phyloP scores from a whole-genome alignment of 64 coral and sea anemone species.

The Stichodactyla helianthus region DNA sequence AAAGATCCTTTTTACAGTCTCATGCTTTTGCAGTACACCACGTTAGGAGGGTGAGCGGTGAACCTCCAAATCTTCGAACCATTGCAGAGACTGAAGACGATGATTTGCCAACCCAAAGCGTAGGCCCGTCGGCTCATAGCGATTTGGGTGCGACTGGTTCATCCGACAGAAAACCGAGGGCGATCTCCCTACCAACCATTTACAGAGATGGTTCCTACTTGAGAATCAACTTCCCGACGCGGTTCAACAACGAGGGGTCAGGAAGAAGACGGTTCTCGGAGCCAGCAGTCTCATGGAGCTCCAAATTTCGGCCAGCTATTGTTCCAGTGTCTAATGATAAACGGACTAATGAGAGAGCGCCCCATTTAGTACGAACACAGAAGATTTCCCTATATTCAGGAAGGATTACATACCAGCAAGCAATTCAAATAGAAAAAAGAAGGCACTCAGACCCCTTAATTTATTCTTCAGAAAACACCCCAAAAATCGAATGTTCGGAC shows the following conservation, averaged over 20 bases:
- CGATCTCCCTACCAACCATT: constrained; percentile 11
- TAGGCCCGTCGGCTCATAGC: background rate
- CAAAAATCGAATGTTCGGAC: background rate
- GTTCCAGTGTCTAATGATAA: background rate
- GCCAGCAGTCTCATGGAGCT: constrained; percentile 19
- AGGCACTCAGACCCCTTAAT: constrained; percentile 19
- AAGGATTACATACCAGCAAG: background rate
- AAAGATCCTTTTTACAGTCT: background rate
- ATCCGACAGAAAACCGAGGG: background rate
- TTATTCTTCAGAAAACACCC: background rate
- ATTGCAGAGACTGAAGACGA: constrained; percentile 21
- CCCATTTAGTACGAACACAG: background rate
- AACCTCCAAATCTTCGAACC: background rate
- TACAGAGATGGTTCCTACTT: constrained; percentile 33
- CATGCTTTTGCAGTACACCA: background rate
- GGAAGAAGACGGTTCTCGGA: constrained; percentile 25
- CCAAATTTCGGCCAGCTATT: background rate
- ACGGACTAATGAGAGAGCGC: background rate
- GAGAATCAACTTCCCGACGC: constrained; percentile 7
- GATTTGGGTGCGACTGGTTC: background rate
- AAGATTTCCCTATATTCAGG: background rate
- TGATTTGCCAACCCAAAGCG: background rate
- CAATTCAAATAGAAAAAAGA: constrained; percentile 11
- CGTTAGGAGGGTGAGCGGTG: background rate
- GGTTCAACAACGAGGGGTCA: background rate